phyloP scores from a whole-genome alignment of 2,113 vertebrate genomes.

The Mirza zaza region DNA sequence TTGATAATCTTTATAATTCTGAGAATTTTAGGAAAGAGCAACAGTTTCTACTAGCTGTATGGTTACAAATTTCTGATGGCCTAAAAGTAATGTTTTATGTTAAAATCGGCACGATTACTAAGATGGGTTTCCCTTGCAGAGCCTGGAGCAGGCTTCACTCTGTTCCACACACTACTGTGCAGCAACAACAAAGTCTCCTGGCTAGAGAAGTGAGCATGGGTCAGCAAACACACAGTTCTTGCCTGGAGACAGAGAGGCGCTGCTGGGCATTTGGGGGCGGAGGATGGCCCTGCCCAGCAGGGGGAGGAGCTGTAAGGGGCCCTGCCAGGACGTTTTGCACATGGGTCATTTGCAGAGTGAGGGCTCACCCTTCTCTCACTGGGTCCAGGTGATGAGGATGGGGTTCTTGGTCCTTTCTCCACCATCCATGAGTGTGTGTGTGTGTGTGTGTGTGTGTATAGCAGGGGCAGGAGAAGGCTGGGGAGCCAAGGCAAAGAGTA shows the following conservation, averaged over 20 bases:
- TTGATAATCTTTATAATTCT: background rate
- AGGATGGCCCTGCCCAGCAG: background rate
- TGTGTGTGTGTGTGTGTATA: background rate
- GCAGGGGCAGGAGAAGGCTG: background rate
- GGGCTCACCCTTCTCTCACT: background rate
- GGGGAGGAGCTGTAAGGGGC: background rate
- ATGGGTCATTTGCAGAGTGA: background rate
- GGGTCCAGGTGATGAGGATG: background rate
- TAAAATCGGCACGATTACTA: background rate
- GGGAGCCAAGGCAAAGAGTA: background rate
- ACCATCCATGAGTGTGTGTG: background rate
- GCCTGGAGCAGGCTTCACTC: background rate
- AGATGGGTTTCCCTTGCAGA: background rate
- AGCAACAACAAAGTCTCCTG: background rate
- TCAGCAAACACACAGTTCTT: background rate
- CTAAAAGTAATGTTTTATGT: background rate
- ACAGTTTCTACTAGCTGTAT: background rate
- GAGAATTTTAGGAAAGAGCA: background rate
- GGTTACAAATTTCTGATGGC: background rate
- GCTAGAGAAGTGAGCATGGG: background rate
- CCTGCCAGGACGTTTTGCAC: background rate
- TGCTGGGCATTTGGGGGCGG: background rate
- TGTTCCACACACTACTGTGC: background rate
- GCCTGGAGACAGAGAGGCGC: background rate
- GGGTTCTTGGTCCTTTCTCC: background rate